phyloP scores from a whole-genome alignment of 2,888 invertebrate species.

The Rhorus exstirpatorius region DNA sequence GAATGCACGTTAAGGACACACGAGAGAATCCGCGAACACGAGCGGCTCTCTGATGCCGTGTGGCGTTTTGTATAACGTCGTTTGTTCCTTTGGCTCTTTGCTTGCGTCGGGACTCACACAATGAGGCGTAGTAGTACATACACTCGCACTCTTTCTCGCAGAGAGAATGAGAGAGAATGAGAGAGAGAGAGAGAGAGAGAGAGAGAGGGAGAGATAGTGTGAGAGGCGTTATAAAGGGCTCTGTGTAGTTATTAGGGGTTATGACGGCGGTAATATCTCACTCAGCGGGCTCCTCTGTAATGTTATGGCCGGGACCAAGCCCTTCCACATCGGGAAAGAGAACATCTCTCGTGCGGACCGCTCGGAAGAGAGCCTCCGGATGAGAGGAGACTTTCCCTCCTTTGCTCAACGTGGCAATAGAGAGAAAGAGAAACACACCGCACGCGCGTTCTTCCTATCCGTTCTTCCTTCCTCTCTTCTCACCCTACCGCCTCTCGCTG shows the following conservation, averaged over 20 bases:
- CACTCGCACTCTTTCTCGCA: constrained; percentile 12
- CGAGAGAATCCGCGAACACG: constrained; percentile 24
- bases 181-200: constrained; percentile 67
- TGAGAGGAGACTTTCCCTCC: constrained; percentile 56
- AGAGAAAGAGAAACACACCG: constrained; percentile 33
- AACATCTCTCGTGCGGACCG: constrained; percentile 57
- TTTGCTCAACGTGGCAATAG: constrained; percentile 22
- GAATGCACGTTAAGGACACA: background rate
- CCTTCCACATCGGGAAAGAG: constrained; percentile 63
- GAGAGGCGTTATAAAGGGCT: constrained; percentile 84
- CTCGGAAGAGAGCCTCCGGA: constrained; percentile 59
- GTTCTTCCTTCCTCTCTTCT: constrained; percentile 22
- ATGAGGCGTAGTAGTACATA: constrained; percentile 60
- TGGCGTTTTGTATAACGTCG: constrained; percentile 47
- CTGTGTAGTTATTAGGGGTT: constrained; percentile 84
- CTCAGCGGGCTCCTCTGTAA: constrained; percentile 84
- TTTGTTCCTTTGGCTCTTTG: constrained; percentile 24
- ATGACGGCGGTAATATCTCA: constrained; percentile 85
- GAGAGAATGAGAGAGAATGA: constrained; percentile 1
- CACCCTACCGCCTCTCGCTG: background rate
- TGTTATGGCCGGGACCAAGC: constrained; percentile 80
- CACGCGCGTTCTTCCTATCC: constrained; percentile 60
- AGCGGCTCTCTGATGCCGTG: constrained; percentile 14
- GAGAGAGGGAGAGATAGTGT: constrained; percentile 1
- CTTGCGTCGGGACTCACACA: constrained; percentile 58